A percentile compares a stretch with the other conserved stretches of the same genome.
These are phyloP conservation scores for Torymus tubicola DNA, from an alignment of 2,888 invertebrate genomes.

Conservation along the genomic window DNA sequence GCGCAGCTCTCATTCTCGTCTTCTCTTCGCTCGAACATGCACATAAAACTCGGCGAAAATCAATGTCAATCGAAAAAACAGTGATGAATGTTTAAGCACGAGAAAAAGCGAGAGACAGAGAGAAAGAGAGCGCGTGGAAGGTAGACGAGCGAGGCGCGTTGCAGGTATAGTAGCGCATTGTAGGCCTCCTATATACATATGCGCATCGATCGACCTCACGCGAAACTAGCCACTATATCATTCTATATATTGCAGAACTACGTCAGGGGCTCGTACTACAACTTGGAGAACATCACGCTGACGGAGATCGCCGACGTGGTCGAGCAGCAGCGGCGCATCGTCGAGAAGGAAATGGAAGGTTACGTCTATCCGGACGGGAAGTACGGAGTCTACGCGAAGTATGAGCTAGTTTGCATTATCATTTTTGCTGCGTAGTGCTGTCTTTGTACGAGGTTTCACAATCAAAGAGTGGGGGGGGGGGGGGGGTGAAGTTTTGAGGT, in stretches of 20 bases:
- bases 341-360: constrained; percentile 80
- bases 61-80: constrained; percentile 3
- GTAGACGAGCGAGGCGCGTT: too few species aligned
- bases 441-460: too few species aligned
- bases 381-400: constrained; percentile 78
- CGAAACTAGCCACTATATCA: neutral
- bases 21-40: too few species aligned
- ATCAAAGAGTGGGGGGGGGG: too few species aligned
- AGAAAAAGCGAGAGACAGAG: too few species aligned
- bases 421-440: too few species aligned
- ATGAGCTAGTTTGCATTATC: constrained; percentile 54
- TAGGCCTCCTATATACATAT: too few species aligned
- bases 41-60: constrained; percentile 7
- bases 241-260: constrained; percentile 63
- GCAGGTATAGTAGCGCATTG: too few species aligned
- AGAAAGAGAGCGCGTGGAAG: too few species aligned
- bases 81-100: neutral
- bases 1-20: too few species aligned
- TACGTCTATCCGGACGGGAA: constrained; percentile 81
- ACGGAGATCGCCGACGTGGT: constrained; percentile 80
- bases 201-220: constrained; percentile 3
- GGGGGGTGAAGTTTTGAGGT: too few species aligned
- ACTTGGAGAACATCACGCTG: constrained; percentile 65
- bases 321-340: constrained; percentile 78
- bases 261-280: constrained; percentile 60